phyloP scores from a whole-genome alignment of 1,140 invertebrate genomes.

The Steinernema feltiae region DNA sequence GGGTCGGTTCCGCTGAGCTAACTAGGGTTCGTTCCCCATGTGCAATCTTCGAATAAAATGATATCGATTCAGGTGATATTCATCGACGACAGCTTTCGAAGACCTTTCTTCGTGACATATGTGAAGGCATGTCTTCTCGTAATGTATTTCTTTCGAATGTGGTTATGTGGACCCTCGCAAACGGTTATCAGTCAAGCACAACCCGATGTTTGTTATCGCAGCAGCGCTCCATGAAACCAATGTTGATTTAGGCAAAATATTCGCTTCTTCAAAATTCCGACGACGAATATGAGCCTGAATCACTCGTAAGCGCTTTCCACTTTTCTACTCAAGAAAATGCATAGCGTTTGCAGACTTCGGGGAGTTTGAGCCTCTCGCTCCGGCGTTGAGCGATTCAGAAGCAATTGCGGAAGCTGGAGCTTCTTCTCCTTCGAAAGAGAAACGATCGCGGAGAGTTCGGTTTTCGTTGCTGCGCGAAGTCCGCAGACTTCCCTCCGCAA shows the following conservation, averaged over 20 bases:
- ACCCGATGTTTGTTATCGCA: background rate
- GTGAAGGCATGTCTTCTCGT: conserved; percentile 29
- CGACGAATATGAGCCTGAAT: conserved; percentile 16
- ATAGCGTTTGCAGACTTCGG: too few relatives aligned
- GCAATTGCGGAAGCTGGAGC: background rate
- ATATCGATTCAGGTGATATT: conserved; percentile 29
- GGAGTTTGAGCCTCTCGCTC: background rate
- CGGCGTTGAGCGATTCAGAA: background rate
- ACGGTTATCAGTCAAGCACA: background rate
- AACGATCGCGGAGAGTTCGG: background rate
- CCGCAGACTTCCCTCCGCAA: background rate
- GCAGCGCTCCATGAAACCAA: background rate
- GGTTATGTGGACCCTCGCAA: conserved; percentile 15
- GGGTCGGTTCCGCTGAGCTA: conserved; percentile 32
- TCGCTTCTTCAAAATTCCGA: conserved; percentile 16
- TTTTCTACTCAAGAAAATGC: conserved; percentile 1
- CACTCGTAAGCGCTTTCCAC: conserved; percentile 18
- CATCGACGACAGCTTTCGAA: conserved; percentile 30
- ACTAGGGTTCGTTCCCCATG: conserved; percentile 24
- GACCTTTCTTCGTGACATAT: conserved; percentile 40
- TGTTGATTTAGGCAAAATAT: conserved; percentile 14
- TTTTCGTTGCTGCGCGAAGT: background rate
- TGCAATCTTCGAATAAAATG: background rate
- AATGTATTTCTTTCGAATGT: conserved; percentile 26
- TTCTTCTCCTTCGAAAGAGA: background rate